These are phyloP conservation scores for Mercenaria mercenaria DNA, from an alignment of 1,140 invertebrate genomes.

Conservation along the genomic window DNA sequence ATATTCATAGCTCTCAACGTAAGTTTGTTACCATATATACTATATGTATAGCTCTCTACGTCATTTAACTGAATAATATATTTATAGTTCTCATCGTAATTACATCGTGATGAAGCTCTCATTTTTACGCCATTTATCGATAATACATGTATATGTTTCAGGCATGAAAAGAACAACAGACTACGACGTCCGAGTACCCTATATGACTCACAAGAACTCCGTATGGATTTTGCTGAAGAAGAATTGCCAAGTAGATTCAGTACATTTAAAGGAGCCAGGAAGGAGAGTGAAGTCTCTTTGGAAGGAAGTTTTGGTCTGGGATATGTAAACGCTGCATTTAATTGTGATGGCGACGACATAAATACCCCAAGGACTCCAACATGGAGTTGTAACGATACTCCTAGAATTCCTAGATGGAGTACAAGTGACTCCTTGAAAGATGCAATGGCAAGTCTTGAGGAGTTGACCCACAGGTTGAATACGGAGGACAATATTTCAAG, in stretches of 20 bases:
- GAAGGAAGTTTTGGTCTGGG: slow-evolving; percentile 61
- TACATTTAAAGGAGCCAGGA: not conserved
- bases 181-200: slow-evolving; percentile 45
- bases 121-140: no score
- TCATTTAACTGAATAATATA: no score
- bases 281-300: not conserved
- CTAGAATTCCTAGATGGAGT: slow-evolving; percentile 55
- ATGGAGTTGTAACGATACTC: slow-evolving; percentile 54
- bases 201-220: slow-evolving; percentile 53
- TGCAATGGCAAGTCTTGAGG: slow-evolving; percentile 57
- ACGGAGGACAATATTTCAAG: slow-evolving; percentile 56
- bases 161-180: slow-evolving; percentile 14
- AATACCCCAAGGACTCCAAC: slow-evolving; percentile 39
- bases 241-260: slow-evolving; percentile 20
- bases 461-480: slow-evolving; percentile 38
- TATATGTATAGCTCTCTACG: no score
- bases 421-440: slow-evolving; percentile 59
- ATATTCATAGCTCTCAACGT: no score
- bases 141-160: slow-evolving; percentile 52
- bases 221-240: slow-evolving; percentile 36
- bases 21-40: no score
- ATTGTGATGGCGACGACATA: not conserved
- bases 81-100: no score
- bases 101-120: no score
- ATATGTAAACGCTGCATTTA: slow-evolving; percentile 31